Evolutionary conservation across 2,797 vertebrate species (phyloP).

Genomic region (Anisognathus igniventris): DNA sequence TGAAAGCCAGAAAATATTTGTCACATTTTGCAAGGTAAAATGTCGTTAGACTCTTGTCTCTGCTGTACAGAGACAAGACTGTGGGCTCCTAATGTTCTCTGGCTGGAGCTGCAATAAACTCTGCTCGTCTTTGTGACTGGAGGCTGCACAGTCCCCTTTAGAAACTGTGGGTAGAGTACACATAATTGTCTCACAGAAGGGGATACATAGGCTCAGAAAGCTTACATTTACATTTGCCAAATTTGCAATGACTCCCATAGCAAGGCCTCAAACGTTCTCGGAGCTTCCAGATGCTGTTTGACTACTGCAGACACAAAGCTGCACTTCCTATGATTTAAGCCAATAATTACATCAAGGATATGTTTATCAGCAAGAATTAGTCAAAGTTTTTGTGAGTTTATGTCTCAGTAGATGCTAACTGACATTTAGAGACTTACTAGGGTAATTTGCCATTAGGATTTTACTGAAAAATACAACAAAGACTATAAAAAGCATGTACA

Average conservation of each 20-base stretch:
- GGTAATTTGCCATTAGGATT: background rate
- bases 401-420: background rate
- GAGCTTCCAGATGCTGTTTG: background rate
- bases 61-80: background rate
- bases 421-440: background rate
- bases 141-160: background rate
- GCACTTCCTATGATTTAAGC: background rate
- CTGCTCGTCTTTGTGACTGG: background rate
- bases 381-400: constrained; percentile 13
- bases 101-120: background rate
- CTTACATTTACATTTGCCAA: background rate
- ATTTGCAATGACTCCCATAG: background rate
- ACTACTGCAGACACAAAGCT: background rate
- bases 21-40: background rate
- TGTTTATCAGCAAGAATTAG: constrained; percentile 21
- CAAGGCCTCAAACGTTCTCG: background rate
- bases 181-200: background rate
- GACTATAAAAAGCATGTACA: background rate
- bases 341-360: background rate
- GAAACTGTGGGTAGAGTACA: background rate
- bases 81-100: background rate
- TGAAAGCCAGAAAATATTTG: background rate
- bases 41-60: background rate
- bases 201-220: background rate
- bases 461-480: background rate